Evolutionary conservation across 2,113 vertebrate genomes (phyloP).

Genomic region (Elephantulus edwardii): DNA sequence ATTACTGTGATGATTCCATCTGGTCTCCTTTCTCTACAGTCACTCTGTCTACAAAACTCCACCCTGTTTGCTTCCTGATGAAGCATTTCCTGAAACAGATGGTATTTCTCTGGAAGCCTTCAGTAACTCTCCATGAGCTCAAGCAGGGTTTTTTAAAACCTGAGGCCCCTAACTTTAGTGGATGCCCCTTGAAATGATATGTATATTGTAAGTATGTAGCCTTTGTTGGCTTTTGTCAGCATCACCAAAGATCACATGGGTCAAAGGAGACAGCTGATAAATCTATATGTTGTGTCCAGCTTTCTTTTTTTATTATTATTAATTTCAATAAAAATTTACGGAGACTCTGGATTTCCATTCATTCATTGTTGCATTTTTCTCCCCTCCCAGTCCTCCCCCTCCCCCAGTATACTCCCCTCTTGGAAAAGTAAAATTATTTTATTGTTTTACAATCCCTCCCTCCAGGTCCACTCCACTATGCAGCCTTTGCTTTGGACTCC

Average conservation of each 20-base stretch:
- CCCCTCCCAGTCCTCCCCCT: too few species aligned
- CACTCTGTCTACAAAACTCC: not conserved
- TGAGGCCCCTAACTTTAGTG: not conserved
- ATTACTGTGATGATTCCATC: not conserved
- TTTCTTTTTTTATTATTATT: too few species aligned
- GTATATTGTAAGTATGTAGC: not conserved
- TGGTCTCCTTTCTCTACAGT: not conserved
- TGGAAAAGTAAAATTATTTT: too few species aligned
- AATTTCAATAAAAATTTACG: too few species aligned
- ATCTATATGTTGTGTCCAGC: not conserved
- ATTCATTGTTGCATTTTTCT: too few species aligned
- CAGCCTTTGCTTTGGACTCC: too few species aligned
- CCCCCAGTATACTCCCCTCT: too few species aligned
- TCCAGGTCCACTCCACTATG: too few species aligned
- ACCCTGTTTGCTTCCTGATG: not conserved
- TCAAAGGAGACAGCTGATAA: not conserved
- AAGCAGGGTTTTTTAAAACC: not conserved
- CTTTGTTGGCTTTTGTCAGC: conserved; percentile 30
- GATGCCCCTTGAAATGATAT: not conserved
- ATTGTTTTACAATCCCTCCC: too few species aligned
- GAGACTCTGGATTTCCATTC: too few species aligned
- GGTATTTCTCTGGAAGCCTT: not conserved
- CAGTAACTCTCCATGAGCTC: not conserved
- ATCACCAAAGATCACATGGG: not conserved
- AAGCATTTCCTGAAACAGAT: not conserved